Conservation (phyloP, 92 coral and sea anemone species). For the Umimayanthus chanpuru region DNA sequence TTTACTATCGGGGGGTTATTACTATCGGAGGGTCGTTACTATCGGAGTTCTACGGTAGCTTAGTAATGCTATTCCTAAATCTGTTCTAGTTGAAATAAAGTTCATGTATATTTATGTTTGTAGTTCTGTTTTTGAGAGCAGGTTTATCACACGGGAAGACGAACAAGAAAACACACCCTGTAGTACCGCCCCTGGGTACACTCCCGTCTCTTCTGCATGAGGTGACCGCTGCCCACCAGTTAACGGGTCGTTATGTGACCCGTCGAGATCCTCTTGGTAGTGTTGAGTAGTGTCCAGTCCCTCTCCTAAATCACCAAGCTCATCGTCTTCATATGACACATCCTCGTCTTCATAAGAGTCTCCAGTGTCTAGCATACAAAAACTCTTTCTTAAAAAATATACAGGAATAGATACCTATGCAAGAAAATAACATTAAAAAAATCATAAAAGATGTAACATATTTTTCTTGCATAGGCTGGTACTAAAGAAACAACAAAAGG, state of each 20-base stretch:
- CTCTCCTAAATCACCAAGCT: conserved; percentile 30
- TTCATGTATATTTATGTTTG: too few species aligned
- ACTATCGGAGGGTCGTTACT: too few species aligned
- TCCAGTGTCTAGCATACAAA: conserved; percentile 65
- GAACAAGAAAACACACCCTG: background rate
- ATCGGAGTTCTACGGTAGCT: too few species aligned
- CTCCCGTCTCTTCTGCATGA: conserved; percentile 10
- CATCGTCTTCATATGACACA: conserved; percentile 68
- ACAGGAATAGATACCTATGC: background rate
- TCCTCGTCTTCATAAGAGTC: conserved; percentile 83
- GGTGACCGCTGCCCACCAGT: background rate
- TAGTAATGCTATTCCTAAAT: too few species aligned
- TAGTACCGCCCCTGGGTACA: background rate
- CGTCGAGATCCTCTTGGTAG: conserved; percentile 31
- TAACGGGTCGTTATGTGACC: background rate
- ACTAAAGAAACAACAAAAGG: too few species aligned
- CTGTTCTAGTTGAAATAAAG: too few species aligned
- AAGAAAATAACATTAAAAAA: too few species aligned
- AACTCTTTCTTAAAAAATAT: background rate
- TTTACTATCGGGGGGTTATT: too few species aligned
- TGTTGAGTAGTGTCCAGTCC: conserved; percentile 28
- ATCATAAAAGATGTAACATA: too few species aligned
- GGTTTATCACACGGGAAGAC: background rate
- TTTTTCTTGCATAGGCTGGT: too few species aligned
- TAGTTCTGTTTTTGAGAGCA: background rate